Evolutionary conservation across 2,888 invertebrate species (phyloP).

Genomic region (Elegia similella): DNA sequence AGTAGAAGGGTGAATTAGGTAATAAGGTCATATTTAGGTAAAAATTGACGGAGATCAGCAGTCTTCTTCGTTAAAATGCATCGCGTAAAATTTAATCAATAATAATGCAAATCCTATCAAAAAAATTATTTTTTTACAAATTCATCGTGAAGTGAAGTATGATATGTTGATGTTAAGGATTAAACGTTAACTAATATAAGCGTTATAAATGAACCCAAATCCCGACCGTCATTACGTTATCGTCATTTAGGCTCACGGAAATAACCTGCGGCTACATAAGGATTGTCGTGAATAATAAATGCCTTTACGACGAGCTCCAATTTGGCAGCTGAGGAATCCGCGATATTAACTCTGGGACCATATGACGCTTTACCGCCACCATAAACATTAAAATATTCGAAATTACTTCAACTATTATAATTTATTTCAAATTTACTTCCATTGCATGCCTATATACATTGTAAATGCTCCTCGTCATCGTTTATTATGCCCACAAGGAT

Average conservation of each 20-base stretch:
- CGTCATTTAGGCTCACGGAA: slow-evolving; percentile 5
- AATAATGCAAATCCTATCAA: too few species aligned
- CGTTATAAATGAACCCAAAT: neutral
- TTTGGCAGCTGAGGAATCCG: neutral
- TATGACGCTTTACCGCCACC: neutral
- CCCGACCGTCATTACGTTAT: slow-evolving; percentile 1
- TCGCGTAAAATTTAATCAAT: too few species aligned
- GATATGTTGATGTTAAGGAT: neutral
- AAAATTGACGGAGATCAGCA: too few species aligned
- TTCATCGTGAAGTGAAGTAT: neutral
- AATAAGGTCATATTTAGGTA: too few species aligned
- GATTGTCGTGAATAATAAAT: slow-evolving; percentile 14
- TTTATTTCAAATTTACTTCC: too few species aligned
- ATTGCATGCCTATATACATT: too few species aligned
- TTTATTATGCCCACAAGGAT: too few species aligned
- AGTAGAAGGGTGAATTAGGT: too few species aligned
- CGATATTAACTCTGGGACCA: neutral
- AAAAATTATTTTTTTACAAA: neutral
- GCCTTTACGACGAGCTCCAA: slow-evolving; percentile 4
- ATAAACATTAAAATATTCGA: neutral
- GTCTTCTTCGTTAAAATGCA: too few species aligned
- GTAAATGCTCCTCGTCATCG: too few species aligned
- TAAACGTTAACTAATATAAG: neutral
- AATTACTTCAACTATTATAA: too few species aligned
- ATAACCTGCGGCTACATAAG: slow-evolving; percentile 7